These are phyloP conservation scores for Cheilosia grossa DNA, from an alignment of 2,888 invertebrate species.

Conservation along the genomic window DNA sequence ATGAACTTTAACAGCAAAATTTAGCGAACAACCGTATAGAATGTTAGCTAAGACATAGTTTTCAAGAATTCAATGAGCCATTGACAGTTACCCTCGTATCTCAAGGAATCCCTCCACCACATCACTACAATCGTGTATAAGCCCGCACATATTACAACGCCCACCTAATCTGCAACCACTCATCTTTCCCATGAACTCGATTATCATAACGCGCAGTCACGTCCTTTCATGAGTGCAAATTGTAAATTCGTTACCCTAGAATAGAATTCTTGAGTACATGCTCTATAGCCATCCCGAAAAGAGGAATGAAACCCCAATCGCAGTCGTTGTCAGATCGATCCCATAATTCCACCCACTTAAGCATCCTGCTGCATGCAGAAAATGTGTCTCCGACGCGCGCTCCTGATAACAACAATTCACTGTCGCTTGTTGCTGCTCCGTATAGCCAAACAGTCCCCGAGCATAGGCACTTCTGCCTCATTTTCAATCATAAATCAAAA, in stretches of 20 bases:
- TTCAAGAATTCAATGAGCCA: too few relatives aligned
- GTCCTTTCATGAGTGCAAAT: conserved; percentile 60
- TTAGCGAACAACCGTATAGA: too few relatives aligned
- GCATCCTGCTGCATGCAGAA: conserved; percentile 3
- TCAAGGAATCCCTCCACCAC: too few relatives aligned
- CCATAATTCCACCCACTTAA: conserved; percentile 28
- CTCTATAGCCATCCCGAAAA: conserved; percentile 49
- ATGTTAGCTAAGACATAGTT: too few relatives aligned
- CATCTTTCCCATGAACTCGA: conserved; percentile 32
- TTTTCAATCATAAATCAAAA: conserved; percentile 74
- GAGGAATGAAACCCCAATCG: conserved; percentile 1
- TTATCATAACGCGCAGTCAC: conserved; percentile 61
- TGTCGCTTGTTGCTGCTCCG: conserved; percentile 50
- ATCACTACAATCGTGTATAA: too few relatives aligned
- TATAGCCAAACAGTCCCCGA: not conserved
- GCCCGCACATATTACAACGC: not conserved
- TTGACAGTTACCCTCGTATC: not conserved
- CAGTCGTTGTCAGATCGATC: conserved; percentile 27
- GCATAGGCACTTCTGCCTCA: conserved; percentile 63
- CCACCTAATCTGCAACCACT: conserved; percentile 15
- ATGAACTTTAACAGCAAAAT: too few relatives aligned
- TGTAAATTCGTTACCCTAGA: conserved; percentile 58
- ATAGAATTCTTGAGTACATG: conserved; percentile 56
- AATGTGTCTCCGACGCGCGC: not conserved
- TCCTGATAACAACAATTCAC: conserved; percentile 30